Conservation (phyloP, 2,113 vertebrate genomes). For the Lutjanus erythropterus region DNA sequence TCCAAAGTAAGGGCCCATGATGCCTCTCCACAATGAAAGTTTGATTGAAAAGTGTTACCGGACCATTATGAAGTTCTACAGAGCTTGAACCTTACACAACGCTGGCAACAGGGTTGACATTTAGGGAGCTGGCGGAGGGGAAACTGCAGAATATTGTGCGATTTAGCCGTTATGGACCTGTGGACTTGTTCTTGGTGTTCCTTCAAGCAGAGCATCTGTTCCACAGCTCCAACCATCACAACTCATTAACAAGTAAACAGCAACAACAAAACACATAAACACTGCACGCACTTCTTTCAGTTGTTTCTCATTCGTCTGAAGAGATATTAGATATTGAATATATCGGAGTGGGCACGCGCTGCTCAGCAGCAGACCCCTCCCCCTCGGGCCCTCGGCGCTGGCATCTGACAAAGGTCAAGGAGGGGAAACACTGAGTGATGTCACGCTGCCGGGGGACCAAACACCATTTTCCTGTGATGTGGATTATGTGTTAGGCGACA, state of each 20-base stretch:
- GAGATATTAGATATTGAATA: slow-evolving; percentile 29
- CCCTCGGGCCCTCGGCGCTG: slow-evolving; percentile 39
- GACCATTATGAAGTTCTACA: neutral
- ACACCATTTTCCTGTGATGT: slow-evolving; percentile 66
- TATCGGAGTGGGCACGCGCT: slow-evolving; percentile 18
- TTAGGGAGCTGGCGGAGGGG: neutral
- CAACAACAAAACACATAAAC: neutral
- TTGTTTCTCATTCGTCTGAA: slow-evolving; percentile 5
- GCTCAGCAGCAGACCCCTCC: neutral
- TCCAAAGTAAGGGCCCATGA: too few species aligned
- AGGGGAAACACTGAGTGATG: slow-evolving; percentile 69
- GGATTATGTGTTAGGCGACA: slow-evolving; percentile 69
- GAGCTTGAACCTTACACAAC: neutral
- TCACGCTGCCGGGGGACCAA: slow-evolving; percentile 54
- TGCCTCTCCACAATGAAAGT: too few species aligned
- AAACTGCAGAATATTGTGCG: neutral
- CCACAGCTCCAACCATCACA: slow-evolving; percentile 33
- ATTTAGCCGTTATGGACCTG: slow-evolving; percentile 22
- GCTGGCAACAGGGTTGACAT: neutral
- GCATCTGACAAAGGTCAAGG: slow-evolving; percentile 69
- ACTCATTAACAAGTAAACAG: slow-evolving; percentile 19
- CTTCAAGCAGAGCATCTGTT: slow-evolving; percentile 27
- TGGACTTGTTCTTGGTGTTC: slow-evolving; percentile 41
- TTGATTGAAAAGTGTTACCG: too few species aligned
- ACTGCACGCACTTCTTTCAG: neutral